Percentiles rank a stretch among this genome's conserved stretches.
These are phyloP conservation scores for Habropoda laboriosa DNA, from an alignment of 1,140 invertebrate genomes.

Conservation along the genomic window DNA sequence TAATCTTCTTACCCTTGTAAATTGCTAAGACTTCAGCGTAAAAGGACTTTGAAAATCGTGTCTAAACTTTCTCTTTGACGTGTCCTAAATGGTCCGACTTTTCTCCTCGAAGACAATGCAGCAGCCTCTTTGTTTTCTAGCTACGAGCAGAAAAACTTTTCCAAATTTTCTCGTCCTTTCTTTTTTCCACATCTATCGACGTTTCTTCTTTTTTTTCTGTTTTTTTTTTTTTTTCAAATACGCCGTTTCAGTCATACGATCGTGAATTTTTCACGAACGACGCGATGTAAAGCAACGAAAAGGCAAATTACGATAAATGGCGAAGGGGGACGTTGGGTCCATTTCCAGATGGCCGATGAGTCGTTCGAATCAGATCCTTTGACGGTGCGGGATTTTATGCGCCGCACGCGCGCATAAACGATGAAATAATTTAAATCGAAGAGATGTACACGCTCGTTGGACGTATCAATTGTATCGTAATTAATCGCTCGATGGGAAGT, in stretches of 20 bases:
- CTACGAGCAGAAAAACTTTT: too few relatives aligned
- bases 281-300: not conserved
- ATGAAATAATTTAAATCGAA: conserved; percentile 23
- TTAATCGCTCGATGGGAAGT: conserved; percentile 9
- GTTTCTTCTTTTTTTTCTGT: too few relatives aligned
- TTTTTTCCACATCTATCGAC: too few relatives aligned
- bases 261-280: not conserved
- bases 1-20: not conserved
- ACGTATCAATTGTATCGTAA: conserved; percentile 19
- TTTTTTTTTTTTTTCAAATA: too few relatives aligned
- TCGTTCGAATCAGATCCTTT: not conserved
- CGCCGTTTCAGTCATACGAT: too few relatives aligned
- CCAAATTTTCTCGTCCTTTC: too few relatives aligned
- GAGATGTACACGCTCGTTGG: not conserved
- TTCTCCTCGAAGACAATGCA: too few relatives aligned
- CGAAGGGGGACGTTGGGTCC: too few relatives aligned
- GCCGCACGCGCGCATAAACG: not conserved
- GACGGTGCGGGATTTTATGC: not conserved
- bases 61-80: not conserved
- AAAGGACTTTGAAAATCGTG: not conserved
- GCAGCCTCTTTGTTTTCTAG: too few relatives aligned
- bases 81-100: not conserved
- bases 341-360: not conserved
- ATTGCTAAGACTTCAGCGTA: not conserved
- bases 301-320: not conserved